Conservation (phyloP, 2,888 invertebrate genomes). For the Yponomeuta plumbellus region DNA sequence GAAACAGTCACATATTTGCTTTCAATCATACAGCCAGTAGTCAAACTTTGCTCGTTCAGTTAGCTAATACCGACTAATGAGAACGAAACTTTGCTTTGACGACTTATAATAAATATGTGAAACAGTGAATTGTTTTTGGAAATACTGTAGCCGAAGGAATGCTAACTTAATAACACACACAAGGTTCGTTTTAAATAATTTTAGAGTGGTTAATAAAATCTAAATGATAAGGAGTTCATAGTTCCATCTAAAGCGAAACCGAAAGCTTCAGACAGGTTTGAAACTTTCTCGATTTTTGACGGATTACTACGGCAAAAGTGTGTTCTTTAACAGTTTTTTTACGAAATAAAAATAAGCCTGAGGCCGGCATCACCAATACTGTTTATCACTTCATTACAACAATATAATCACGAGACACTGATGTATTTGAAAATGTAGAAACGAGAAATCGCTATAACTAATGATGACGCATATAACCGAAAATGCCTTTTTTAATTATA, state of each 20-base stretch:
- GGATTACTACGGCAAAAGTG: conserved; percentile 75
- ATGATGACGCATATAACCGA: conserved; percentile 5
- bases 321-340: conserved; percentile 64
- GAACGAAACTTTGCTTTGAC: conserved; percentile 14
- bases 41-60: conserved; percentile 4
- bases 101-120: too few relatives aligned
- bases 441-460: background rate
- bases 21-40: conserved; percentile 25
- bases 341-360: conserved; percentile 62
- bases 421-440: background rate
- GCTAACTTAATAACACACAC: too few relatives aligned
- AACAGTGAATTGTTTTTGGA: too few relatives aligned
- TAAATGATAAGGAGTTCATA: conserved; percentile 99
- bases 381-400: conserved; percentile 57
- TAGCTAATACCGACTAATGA: conserved; percentile 14
- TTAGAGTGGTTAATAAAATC: conserved; percentile 99
- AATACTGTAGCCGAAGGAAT: too few relatives aligned
- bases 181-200: too few relatives aligned
- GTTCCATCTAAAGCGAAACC: conserved; percentile 92
- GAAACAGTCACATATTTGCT: conserved; percentile 26
- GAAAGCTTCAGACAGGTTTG: conserved; percentile 97
- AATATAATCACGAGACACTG: conserved; percentile 49
- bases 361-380: conserved; percentile 72
- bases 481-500: background rate
- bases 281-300: conserved; percentile 91